Evolutionary conservation across 2,888 invertebrate genomes (phyloP), one percentile per base, ranked within the genome.

Genomic region (Megaustenia siamemsis): DNA sequence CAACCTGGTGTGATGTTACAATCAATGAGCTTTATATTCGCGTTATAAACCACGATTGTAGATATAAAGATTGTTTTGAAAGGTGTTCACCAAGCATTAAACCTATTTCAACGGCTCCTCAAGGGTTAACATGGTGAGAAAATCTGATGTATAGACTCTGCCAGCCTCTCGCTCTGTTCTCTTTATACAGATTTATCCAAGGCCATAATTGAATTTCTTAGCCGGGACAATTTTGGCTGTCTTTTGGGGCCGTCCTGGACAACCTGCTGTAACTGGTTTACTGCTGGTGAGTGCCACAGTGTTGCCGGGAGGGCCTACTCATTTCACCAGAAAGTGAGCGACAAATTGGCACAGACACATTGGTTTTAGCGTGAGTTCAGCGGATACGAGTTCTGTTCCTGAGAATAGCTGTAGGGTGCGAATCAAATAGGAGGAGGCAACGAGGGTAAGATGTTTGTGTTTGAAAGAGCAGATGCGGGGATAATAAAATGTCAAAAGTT

Each of bases 121-220:
- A n/a, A n/a, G n/a, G n/a, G n/a, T n/a, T n/a, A n/a, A n/a, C n/a
- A n/a, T n/a, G n/a, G n/a, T n/a, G n/a, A n/a, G n/a, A n/a, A n/a
- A n/a, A n/a, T 71, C 43, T 71, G 10, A 71, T 71, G 80, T 85
- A 83, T 81, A 86, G 77, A 84, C 85, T 75, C 85, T 81, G 84
- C 81, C 81, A 75, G 75, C 85, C 66, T 84, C 56, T 77, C 40
- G 80, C 45, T 78, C 76, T 63, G 38, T 82, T 80, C 83, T 81
- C 85, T 86, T 86, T 86, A 85, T 84, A 86, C 86, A 84, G 83
- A 87, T 87, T 86, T 86, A 87, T 85, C 81, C 85, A 76, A 56
- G 79, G 69, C 66, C 81, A 80, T 60, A 87, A 86, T 87, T 77
- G 85, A 85, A 87, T 87, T 86, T 83, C 53, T 68, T 56, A 53